Conservation (phyloP, 2,888 invertebrate genomes). For the Cetonia aurata region DNA sequence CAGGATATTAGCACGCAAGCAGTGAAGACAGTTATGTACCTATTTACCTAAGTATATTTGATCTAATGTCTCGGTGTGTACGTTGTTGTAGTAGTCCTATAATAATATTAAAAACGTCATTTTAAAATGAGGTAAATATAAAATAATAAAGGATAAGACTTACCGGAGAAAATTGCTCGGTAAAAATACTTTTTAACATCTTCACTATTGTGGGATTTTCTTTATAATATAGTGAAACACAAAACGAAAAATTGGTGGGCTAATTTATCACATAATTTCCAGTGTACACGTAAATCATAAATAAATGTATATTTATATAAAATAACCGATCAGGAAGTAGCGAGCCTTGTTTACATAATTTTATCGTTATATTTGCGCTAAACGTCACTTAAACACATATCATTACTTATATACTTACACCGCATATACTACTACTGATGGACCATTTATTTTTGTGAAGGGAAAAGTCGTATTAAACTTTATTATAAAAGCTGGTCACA, state of each 20-base stretch:
- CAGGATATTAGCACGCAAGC: neutral
- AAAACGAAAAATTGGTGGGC: neutral
- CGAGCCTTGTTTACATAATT: slow-evolving; percentile 32
- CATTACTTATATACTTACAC: too few species aligned
- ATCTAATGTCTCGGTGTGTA: slow-evolving; percentile 30
- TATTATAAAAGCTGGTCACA: too few species aligned
- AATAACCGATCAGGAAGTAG: slow-evolving; percentile 29
- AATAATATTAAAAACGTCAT: neutral
- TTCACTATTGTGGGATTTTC: neutral
- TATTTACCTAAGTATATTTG: slow-evolving; percentile 41
- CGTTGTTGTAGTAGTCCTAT: slow-evolving; percentile 29
- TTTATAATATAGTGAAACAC: neutral
- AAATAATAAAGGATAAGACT: slow-evolving; percentile 13
- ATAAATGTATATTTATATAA: neutral
- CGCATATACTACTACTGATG: too few species aligned
- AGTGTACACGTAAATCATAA: too few species aligned
- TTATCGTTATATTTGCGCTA: slow-evolving; percentile 22
- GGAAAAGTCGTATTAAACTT: too few species aligned
- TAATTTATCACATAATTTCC: too few species aligned
- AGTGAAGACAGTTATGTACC: neutral
- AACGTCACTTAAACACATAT: neutral
- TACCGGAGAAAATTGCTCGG: slow-evolving; percentile 41
- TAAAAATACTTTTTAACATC: slow-evolving; percentile 39
- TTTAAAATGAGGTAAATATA: neutral
- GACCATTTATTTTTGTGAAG: too few species aligned